Evolutionary conservation across 2,113 vertebrate species (phyloP).

Genomic region (Spea bombifrons): DNA sequence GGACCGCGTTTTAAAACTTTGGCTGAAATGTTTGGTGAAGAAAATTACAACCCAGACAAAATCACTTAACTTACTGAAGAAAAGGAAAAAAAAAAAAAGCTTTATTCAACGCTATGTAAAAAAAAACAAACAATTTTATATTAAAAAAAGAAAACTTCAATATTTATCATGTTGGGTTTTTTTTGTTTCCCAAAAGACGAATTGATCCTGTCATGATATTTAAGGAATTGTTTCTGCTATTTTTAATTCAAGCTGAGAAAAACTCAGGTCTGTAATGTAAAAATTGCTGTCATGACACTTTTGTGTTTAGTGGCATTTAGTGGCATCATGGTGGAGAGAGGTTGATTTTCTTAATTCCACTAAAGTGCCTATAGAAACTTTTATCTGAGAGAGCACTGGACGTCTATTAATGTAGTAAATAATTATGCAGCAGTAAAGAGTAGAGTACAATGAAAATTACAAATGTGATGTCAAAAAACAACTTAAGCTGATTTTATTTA

Average conservation of each 20-base stretch:
- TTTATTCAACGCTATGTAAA: conserved; percentile 56
- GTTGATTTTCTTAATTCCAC: conserved; percentile 78
- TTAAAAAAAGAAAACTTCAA: conserved; percentile 53
- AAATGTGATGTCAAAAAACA: background rate
- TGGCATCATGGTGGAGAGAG: conserved; percentile 72
- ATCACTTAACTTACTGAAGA: conserved; percentile 62
- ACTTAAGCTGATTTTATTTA: background rate
- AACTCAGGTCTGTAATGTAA: conserved; percentile 67
- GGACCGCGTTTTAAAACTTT: conserved; percentile 93
- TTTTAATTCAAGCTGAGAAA: conserved; percentile 68
- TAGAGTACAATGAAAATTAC: background rate
- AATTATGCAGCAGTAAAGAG: background rate
- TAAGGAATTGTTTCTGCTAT: conserved; percentile 60
- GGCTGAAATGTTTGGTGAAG: conserved; percentile 90
- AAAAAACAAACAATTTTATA: conserved; percentile 42
- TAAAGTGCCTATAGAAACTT: conserved; percentile 78
- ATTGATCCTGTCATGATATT: conserved; percentile 54
- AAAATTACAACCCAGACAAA: conserved; percentile 68
- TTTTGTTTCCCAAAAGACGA: conserved; percentile 57
- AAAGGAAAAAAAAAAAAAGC: conserved; percentile 50
- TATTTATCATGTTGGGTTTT: conserved; percentile 63
- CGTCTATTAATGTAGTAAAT: background rate
- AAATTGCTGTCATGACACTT: conserved; percentile 58
- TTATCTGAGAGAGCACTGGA: conserved; percentile 38
- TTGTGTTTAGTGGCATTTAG: conserved; percentile 63